Conservation (phyloP, 2,888 invertebrate species). For the Philereme transversata region DNA sequence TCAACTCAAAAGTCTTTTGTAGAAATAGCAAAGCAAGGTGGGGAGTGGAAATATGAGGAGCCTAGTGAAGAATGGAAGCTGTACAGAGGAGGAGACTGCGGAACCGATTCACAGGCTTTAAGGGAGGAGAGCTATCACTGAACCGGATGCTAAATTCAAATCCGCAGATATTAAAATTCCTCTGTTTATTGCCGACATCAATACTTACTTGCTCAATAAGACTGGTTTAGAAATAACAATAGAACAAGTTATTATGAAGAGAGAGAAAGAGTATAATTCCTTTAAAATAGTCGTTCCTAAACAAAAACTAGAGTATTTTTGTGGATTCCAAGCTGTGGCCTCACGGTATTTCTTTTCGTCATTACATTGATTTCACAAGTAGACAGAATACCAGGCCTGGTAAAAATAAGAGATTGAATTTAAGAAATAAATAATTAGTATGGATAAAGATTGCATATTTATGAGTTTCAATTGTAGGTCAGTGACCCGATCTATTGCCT, state of each 20-base stretch:
- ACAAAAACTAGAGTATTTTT: constrained; percentile 30
- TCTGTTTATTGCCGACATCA: constrained; percentile 1
- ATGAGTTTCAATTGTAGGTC: constrained; percentile 40
- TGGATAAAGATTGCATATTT: constrained; percentile 13
- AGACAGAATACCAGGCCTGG: not conserved
- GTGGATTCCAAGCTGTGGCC: constrained; percentile 38
- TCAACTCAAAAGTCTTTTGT: not conserved
- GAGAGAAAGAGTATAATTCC: constrained; percentile 25
- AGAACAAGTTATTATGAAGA: constrained; percentile 29
- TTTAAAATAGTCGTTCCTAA: constrained; percentile 35
- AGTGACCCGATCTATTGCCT: constrained; percentile 34
- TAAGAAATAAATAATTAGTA: not conserved
- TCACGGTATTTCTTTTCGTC: constrained; percentile 30
- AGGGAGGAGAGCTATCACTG: not conserved
- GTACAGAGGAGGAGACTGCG: not conserved
- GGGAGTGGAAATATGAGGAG: not conserved
- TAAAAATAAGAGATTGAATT: not conserved
- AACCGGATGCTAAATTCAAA: not conserved
- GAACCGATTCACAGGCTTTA: not conserved
- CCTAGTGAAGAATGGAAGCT: constrained; percentile 7
- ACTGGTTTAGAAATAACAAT: constrained; percentile 2
- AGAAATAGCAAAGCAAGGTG: not conserved
- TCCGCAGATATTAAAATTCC: not conserved
- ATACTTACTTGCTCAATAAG: constrained; percentile 2
- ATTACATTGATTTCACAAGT: constrained; percentile 27